Base-by-base conservation (phyloP, 2,113 vertebrate genomes). In the Apteryx owenii region DNA sequence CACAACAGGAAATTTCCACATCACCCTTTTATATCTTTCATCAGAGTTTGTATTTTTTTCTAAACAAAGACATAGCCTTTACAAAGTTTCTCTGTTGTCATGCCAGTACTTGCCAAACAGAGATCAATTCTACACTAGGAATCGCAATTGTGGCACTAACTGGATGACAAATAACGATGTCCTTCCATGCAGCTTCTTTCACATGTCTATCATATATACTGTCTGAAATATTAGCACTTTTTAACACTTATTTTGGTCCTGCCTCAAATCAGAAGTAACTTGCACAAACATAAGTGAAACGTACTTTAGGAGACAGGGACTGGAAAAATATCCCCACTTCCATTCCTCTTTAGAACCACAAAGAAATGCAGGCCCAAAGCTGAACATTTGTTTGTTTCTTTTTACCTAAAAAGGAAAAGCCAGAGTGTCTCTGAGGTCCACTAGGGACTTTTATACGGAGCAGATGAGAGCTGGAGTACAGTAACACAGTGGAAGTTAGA, bases 331-430 rank as follows among this genome's bases (percentile, higher is more conserved):
- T 2, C 21, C 31, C 44, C 40, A 23, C 33, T 79, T 33, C 66
- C 19, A 28, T 80, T 76, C 53, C 23, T 85, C 60, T 64, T 89
- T 73, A 94, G 94, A 95, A 68, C 87, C 91, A 93, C 87, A 68
- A 46, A 83, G 38, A 77, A 51, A 89, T 38, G 12, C 56, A 88
- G 79, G 60, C 26, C 51, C 71, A 81, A 64, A 85, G 68, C 33
- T 5, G 33, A 66, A 46, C 44, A 12, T 23, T 78, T 75, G 64
- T 95, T 84, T 95, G 48, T 89, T 97, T 96, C 88, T 20, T 93
- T 94, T 75, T 71, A 81, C 64, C 64, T 91, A 91, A 96, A 91
- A 97, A 91, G 91, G 87, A 92, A 68, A 91, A 92, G 33, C 7
- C n/a, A 88, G 62, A 77, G 28, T 12, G 50, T 66, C 93, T 79